These are phyloP conservation scores for Neuroterus valhalla DNA, from an alignment of 1,140 invertebrate species.

Conservation along the genomic window DNA sequence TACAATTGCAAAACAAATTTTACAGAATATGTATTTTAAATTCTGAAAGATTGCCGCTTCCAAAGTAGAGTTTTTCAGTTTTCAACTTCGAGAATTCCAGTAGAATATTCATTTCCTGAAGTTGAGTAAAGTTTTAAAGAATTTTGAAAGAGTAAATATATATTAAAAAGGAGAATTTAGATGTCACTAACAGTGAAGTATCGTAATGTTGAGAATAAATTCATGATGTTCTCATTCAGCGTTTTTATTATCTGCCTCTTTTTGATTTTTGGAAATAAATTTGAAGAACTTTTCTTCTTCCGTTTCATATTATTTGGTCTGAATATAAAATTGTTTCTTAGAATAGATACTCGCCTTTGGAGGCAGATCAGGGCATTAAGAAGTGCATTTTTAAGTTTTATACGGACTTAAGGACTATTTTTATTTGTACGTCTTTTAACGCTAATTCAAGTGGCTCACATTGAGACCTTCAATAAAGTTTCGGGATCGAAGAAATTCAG, in stretches of 20 bases:
- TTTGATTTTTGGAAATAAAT: background rate
- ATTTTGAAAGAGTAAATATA: background rate
- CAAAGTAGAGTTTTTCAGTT: too few species aligned
- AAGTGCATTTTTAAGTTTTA: conserved; percentile 41
- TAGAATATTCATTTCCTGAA: too few species aligned
- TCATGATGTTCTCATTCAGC: background rate
- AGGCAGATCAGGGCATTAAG: conserved; percentile 35
- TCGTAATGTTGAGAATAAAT: conserved; percentile 11
- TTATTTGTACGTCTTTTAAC: conserved; percentile 26
- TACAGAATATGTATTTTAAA: too few species aligned
- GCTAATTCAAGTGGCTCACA: conserved; percentile 54
- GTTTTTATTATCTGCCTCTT: background rate
- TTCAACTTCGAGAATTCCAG: too few species aligned
- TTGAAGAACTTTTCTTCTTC: background rate
- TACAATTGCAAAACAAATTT: background rate
- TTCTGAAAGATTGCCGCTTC: too few species aligned
- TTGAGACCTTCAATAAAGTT: conserved; percentile 51
- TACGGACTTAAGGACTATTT: conserved; percentile 34
- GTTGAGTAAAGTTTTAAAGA: background rate
- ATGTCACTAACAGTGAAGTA: background rate
- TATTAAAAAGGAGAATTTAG: background rate
- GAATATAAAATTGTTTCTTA: background rate
- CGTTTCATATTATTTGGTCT: background rate
- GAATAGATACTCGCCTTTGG: background rate
- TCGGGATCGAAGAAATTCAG: conserved; percentile 12